Base-by-base conservation (phyloP, 64 coral and sea anemone species). In the Porites lutea region DNA sequence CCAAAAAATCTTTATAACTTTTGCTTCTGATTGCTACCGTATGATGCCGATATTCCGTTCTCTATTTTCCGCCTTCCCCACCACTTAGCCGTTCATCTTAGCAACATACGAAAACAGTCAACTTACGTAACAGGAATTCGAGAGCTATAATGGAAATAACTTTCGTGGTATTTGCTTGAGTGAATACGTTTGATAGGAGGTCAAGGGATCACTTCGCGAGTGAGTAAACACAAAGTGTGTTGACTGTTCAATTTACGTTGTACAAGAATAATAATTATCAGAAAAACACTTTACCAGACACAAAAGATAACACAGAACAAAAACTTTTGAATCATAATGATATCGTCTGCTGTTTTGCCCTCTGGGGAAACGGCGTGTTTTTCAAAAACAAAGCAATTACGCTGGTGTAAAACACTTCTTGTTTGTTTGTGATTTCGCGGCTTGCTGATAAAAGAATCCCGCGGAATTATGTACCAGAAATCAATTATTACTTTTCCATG, bases 351-450 rank as follows among this genome's bases (percentile, higher is more conserved):
- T 43, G 12, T 47, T 48, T 43, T 3, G 65, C 13, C 14, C 81
- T 52, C 48, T 4, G 10, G 81, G 81, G 81, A 84, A 76, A 84
- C 23, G 59, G 27, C 69, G 50, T 84, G 22, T 13, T 80, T 80
- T 60, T 44, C 22, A 44, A 11, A 13, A 80, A 61, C 78, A 60
- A 59, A 75, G 13, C 44, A 49, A 49, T 48, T 49, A 74, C 14
- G 45, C 9, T 37, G 44, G 45, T 74, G 2, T 75, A 50, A 76
- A 76, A 16, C 16, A 76, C 18, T 11, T 45, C 15, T 80, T 80
- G 53, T 59, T 80, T 80, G 53, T 4, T 5, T 22, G 63, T 11
- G n/a, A 49, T 69, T 83, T 84, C 15, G 63, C 45, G 59, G 44
- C 54, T 60, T 22, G 3, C 23, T 80, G 75, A 57, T 18, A 79